These are phyloP conservation scores for Cavia porcellus DNA, from an alignment of 2,113 vertebrate genomes.

Conservation along the genomic window DNA sequence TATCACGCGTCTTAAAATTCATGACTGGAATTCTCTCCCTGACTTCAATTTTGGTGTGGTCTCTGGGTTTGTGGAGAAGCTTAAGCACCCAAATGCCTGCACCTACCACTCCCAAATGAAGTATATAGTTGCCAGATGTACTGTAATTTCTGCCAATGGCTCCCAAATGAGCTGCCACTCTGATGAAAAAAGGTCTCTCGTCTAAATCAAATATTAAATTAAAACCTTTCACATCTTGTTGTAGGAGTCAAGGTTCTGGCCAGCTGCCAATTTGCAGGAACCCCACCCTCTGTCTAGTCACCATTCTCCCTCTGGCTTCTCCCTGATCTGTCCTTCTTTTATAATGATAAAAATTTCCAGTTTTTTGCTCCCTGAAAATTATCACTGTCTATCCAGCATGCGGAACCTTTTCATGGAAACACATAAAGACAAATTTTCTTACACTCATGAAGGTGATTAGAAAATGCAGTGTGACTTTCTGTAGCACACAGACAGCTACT, in stretches of 20 bases:
- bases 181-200: slow-evolving; percentile 85
- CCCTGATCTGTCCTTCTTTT: background rate
- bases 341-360: background rate
- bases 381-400: background rate
- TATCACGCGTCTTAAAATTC: slow-evolving; percentile 36
- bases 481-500: background rate
- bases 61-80: slow-evolving; percentile 40
- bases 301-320: slow-evolving; percentile 25
- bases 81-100: background rate
- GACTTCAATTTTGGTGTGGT: slow-evolving; percentile 58
- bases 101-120: slow-evolving; percentile 81
- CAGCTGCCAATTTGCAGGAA: slow-evolving; percentile 61
- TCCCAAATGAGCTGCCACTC: slow-evolving; percentile 85
- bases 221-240: slow-evolving; percentile 87
- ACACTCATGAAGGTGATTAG: background rate
- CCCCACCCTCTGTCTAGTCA: slow-evolving; percentile 71
- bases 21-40: slow-evolving; percentile 21
- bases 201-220: slow-evolving; percentile 88
- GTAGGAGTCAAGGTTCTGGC: slow-evolving; percentile 80
- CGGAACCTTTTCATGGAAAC: background rate
- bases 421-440: background rate
- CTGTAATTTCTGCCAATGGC: slow-evolving; percentile 87
- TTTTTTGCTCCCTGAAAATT: slow-evolving; percentile 12
- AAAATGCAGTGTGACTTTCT: background rate
- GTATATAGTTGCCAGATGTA: slow-evolving; percentile 87